Percentiles rank a stretch among this genome's conserved stretches.
phyloP scores from a whole-genome alignment of 2,888 invertebrate genomes.

The Drosophila mayaguana region DNA sequence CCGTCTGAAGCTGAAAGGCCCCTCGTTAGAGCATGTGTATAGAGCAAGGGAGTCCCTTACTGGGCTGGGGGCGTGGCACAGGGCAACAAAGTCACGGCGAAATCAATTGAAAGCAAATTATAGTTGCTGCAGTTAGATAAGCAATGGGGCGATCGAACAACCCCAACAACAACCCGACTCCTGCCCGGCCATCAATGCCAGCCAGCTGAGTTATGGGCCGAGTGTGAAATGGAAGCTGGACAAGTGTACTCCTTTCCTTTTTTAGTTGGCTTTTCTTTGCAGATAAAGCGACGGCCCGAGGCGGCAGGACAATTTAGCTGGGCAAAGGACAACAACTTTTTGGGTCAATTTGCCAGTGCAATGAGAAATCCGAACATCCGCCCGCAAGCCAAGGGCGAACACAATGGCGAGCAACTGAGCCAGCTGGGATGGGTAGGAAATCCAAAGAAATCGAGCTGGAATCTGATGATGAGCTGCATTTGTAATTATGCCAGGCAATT shows the following conservation, averaged over 20 bases:
- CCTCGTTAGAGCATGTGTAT: neutral
- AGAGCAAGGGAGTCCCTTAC: constrained; percentile 2
- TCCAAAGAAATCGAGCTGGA: constrained; percentile 69
- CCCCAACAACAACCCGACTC: neutral
- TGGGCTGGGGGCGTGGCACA: neutral
- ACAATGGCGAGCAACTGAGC: constrained; percentile 3
- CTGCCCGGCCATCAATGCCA: constrained; percentile 6
- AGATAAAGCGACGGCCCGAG: constrained; percentile 51
- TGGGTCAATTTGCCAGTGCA: constrained; percentile 71
- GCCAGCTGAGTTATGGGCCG: constrained; percentile 51
- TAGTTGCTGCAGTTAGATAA: constrained; percentile 74
- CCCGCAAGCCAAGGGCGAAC: constrained; percentile 16
- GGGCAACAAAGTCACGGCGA: constrained; percentile 49
- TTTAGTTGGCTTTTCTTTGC: constrained; percentile 20
- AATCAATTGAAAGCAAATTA: constrained; percentile 82
- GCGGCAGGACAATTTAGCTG: constrained; percentile 67
- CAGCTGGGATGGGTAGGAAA: neutral
- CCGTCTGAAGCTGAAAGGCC: neutral
- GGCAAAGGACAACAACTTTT: constrained; percentile 59
- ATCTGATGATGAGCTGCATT: constrained; percentile 79
- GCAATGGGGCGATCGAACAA: constrained; percentile 36
- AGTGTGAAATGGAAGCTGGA: constrained; percentile 63
- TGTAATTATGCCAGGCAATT: constrained; percentile 79
- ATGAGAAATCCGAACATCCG: constrained; percentile 32
- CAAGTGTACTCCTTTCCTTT: constrained; percentile 27